Evolutionary conservation across 2,113 vertebrate genomes (phyloP).

Genomic region (Anguilla japonica): DNA sequence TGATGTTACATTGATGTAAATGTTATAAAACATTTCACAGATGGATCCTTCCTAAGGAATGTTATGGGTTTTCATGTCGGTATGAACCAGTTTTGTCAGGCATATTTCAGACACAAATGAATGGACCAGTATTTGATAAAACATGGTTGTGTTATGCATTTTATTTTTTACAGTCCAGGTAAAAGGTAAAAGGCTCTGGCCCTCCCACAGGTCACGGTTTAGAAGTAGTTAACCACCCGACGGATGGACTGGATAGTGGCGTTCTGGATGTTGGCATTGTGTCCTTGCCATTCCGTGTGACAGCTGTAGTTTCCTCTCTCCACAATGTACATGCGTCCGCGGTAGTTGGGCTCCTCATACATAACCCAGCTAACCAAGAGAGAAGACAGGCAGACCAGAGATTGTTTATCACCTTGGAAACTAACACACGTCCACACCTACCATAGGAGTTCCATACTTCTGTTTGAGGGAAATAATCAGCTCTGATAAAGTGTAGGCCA

Average conservation of each 20-base stretch:
- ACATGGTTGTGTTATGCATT: constrained; percentile 3
- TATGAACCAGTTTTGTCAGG: not conserved
- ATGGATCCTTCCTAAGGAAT: not conserved
- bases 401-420: not conserved
- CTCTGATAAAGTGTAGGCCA: not conserved
- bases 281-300: constrained; percentile 82
- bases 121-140: constrained; percentile 22
- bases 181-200: not conserved
- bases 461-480: too few relatives aligned
- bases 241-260: constrained; percentile 18
- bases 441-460: not conserved
- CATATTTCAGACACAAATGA: constrained; percentile 22
- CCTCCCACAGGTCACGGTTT: not conserved
- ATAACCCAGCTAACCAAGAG: constrained; percentile 83
- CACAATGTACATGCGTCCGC: constrained; percentile 86
- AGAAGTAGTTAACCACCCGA: constrained; percentile 12
- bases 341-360: constrained; percentile 91
- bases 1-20: too few relatives aligned
- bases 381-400: not conserved
- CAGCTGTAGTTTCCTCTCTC: constrained; percentile 83
- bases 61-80: not conserved
- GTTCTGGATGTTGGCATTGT: constrained; percentile 70
- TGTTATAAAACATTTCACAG: not conserved
- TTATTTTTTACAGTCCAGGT: constrained; percentile 14
- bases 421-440: not conserved